Evolutionary conservation across 2,888 invertebrate genomes (phyloP).

Genomic region (Eupithecia tripunctaria): DNA sequence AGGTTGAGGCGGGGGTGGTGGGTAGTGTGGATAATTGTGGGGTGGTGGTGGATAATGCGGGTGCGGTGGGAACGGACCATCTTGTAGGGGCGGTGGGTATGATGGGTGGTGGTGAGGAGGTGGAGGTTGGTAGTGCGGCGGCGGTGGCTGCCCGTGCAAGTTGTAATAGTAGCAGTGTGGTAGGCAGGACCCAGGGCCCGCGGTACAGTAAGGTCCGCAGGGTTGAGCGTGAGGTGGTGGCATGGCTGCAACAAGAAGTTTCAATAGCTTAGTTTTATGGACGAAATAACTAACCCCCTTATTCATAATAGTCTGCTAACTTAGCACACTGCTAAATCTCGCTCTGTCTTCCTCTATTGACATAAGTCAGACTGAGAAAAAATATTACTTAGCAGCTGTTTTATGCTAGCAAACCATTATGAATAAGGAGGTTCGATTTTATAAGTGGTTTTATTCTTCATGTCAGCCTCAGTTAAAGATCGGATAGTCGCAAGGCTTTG

Average conservation of each 20-base stretch:
- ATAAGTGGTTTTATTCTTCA: no score
- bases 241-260: slow-evolving; percentile 54
- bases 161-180: slow-evolving; percentile 62
- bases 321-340: no score
- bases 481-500: background rate
- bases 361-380: no score
- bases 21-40: slow-evolving; percentile 36
- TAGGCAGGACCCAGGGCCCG: slow-evolving; percentile 52
- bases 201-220: slow-evolving; percentile 68
- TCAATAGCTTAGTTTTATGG: background rate
- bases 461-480: background rate
- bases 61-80: slow-evolving; percentile 10
- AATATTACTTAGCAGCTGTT: no score
- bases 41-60: slow-evolving; percentile 27
- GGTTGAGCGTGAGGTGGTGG: slow-evolving; percentile 65
- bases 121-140: slow-evolving; percentile 36
- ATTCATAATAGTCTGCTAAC: no score
- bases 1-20: slow-evolving; percentile 30
- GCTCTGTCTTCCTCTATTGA: no score
- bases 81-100: slow-evolving; percentile 34
- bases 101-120: slow-evolving; percentile 37
- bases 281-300: background rate
- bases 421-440: no score
- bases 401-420: no score
- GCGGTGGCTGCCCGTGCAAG: slow-evolving; percentile 41